Evolutionary conservation across 2,113 vertebrate genomes (phyloP).

Genomic region (Cyrtonyx montezumae): DNA sequence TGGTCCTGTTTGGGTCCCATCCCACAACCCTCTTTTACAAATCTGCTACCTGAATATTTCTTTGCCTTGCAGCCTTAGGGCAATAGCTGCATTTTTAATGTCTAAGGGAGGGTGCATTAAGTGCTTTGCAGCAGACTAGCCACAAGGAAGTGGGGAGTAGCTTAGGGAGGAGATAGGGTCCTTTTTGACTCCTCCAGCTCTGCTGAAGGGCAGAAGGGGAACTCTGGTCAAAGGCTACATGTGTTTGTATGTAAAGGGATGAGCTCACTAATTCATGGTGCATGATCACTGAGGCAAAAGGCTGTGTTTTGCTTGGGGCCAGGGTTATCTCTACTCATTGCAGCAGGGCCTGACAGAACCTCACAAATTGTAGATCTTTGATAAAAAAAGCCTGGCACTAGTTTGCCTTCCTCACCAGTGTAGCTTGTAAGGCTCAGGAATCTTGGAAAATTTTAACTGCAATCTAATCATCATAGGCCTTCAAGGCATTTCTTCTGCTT

Average conservation of each 20-base stretch:
- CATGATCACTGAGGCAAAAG: neutral
- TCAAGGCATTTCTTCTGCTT: neutral
- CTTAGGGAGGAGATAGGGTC: rapidly evolving
- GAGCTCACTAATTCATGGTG: neutral
- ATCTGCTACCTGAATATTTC: neutral
- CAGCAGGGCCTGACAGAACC: neutral
- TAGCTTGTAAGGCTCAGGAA: neutral
- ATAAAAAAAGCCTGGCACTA: neutral
- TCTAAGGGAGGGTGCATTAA: rapidly evolving
- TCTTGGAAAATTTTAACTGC: neutral
- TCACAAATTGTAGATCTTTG: neutral
- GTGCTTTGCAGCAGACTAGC: rapidly evolving
- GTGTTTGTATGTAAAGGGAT: rapidly evolving
- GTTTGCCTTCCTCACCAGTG: neutral
- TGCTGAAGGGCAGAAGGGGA: neutral
- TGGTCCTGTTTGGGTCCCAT: neutral
- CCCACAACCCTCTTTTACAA: neutral
- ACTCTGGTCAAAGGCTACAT: neutral
- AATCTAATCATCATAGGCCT: neutral
- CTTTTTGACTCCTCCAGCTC: neutral
- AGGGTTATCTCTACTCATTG: neutral
- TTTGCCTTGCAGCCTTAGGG: neutral
- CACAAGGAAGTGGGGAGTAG: neutral
- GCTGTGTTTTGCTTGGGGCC: neutral
- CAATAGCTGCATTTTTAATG: neutral